Conservation (phyloP, 2,888 invertebrate species). For the Leistus spinibarbis region DNA sequence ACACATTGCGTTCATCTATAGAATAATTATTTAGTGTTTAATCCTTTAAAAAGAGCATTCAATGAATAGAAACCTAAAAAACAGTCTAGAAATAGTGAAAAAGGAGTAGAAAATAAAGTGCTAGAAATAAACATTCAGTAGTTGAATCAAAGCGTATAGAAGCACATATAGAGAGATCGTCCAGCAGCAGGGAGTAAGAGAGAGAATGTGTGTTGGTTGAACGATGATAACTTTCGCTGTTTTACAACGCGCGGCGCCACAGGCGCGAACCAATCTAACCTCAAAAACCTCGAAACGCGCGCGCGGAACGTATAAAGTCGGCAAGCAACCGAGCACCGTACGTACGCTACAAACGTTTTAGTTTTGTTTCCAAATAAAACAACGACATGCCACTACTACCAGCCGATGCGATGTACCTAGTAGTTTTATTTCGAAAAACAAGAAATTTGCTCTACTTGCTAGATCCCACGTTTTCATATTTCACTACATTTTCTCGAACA, state of each 20-base stretch:
- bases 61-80: not conserved
- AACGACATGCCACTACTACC: not conserved
- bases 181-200: not conserved
- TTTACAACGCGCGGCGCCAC: constrained; percentile 8
- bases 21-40: not conserved
- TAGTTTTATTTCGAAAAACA: not conserved
- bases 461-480: not conserved
- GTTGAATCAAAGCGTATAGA: not conserved
- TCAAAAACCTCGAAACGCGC: constrained; percentile 17
- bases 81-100: not conserved
- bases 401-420: not conserved
- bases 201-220: not conserved
- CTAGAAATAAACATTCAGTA: not conserved
- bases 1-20: not conserved
- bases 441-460: not conserved
- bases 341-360: not conserved
- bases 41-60: not conserved
- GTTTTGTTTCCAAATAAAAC: constrained; percentile 33
- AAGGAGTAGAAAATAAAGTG: not conserved
- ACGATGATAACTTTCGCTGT: constrained; percentile 3
- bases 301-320: constrained; percentile 3
- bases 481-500: not conserved
- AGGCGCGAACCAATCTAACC: constrained; percentile 17
- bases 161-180: not conserved
- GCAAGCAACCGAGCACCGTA: not conserved